phyloP scores from a whole-genome alignment of 2,113 vertebrate genomes.

The Lynx canadensis region DNA sequence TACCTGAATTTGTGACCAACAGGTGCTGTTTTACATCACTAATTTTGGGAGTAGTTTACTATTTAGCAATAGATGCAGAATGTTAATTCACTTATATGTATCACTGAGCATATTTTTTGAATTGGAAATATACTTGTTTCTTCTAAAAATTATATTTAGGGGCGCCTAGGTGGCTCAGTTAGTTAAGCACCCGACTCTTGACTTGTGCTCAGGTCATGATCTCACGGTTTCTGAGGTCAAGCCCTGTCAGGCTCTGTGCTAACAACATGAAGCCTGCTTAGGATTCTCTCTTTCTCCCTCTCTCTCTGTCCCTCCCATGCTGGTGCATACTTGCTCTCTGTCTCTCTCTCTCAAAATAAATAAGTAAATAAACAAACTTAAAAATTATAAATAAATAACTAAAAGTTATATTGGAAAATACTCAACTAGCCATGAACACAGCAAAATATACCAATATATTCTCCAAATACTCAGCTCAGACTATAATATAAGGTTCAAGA shows the following conservation, averaged over 20 bases:
- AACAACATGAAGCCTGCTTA: too few relatives aligned
- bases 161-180: too few relatives aligned
- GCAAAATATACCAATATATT: constrained; percentile 20
- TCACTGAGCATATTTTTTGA: not conserved
- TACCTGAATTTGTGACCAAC: not conserved
- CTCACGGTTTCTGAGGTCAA: too few relatives aligned
- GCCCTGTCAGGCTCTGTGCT: too few relatives aligned
- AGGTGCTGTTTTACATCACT: not conserved
- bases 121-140: constrained; percentile 49
- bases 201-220: too few relatives aligned
- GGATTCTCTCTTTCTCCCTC: too few relatives aligned
- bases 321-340: too few relatives aligned
- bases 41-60: not conserved
- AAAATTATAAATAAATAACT: not conserved
- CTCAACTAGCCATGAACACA: not conserved
- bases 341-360: too few relatives aligned
- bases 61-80: not conserved
- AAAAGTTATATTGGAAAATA: constrained; percentile 58
- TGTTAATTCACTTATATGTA: not conserved
- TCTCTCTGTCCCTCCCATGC: too few relatives aligned
- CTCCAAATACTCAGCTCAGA: not conserved
- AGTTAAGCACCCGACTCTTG: too few relatives aligned
- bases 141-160: constrained; percentile 43
- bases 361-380: not conserved
- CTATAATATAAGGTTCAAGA: not conserved